Percentiles rank a stretch among this genome's conserved stretches.
Evolutionary conservation across 2,113 vertebrate species (phyloP).

Genomic region (Rhea pennata): DNA sequence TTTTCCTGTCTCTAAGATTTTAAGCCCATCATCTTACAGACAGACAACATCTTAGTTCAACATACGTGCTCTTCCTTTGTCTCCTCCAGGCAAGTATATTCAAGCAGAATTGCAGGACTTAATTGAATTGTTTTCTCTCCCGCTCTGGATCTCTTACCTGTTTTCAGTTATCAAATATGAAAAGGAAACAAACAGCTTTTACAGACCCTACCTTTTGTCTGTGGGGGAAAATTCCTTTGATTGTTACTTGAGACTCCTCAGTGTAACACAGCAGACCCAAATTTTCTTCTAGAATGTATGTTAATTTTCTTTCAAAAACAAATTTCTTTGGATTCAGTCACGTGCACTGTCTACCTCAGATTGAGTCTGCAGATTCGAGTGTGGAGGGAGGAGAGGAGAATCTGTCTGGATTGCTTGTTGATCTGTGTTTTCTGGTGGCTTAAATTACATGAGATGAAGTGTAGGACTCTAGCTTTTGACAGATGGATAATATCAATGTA

Average conservation of each 20-base stretch:
- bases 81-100: neutral
- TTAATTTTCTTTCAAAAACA: neutral
- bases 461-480: neutral
- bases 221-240: neutral
- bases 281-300: neutral
- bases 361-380: neutral
- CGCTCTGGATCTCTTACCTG: neutral
- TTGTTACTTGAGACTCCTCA: neutral
- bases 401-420: neutral
- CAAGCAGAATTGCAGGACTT: neutral
- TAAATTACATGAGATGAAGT: neutral
- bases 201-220: neutral
- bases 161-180: neutral
- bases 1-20: neutral
- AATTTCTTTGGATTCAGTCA: fast-evolving
- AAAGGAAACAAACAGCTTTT: neutral
- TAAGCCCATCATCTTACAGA: neutral
- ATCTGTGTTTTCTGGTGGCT: neutral
- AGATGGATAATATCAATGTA: neutral
- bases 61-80: neutral
- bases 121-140: neutral
- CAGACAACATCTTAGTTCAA: neutral
- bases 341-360: neutral
- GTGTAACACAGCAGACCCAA: neutral
- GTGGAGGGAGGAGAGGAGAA: neutral